Evolutionary conservation across 2,113 vertebrate species (phyloP).

Genomic region (Sus scrofa): DNA sequence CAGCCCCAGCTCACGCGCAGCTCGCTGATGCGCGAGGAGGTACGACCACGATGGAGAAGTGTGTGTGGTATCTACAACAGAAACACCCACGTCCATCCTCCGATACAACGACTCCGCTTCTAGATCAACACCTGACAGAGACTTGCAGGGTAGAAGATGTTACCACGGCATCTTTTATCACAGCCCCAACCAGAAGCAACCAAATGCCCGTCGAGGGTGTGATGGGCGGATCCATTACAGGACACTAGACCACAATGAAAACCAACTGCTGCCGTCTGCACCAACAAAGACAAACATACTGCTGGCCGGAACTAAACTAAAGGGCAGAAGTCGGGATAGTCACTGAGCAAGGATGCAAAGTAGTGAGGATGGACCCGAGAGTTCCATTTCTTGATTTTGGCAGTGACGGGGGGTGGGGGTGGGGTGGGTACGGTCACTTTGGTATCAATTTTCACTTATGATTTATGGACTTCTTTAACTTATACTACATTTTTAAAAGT

Average conservation of each 20-base stretch:
- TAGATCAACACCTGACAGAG: neutral
- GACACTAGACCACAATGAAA: neutral
- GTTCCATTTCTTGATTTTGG: neutral
- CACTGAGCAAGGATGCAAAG: neutral
- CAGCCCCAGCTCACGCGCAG: no score
- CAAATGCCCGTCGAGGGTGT: neutral
- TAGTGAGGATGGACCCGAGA: no score
- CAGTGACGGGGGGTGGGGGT: neutral
- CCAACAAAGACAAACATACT: neutral
- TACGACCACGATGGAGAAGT: neutral
- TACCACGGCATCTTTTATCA: neutral
- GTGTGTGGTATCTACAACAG: neutral
- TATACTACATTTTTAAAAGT: neutral
- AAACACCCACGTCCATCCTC: neutral
- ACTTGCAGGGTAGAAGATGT: neutral
- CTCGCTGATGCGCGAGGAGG: neutral
- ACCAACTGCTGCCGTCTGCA: neutral
- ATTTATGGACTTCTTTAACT: neutral
- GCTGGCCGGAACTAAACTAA: neutral
- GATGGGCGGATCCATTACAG: neutral
- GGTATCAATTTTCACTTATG: neutral
- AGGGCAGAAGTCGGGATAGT: neutral
- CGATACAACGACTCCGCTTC: neutral
- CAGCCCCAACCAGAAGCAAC: neutral
- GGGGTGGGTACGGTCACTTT: no score